Base-by-base conservation (phyloP, 2,888 invertebrate genomes). In the Standfussiana lucernea region DNA sequence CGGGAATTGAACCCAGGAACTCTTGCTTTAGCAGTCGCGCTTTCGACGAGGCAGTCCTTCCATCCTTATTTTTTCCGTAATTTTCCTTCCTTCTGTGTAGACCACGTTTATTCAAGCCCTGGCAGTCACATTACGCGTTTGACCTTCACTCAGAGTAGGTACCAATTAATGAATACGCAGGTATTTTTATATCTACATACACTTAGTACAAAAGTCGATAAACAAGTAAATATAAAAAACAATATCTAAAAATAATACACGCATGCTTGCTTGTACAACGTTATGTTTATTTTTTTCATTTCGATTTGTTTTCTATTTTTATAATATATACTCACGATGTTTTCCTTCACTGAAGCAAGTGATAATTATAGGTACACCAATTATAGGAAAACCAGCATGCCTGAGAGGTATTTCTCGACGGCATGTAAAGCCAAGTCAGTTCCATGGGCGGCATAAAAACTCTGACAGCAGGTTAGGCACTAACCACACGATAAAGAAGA, bases 161-260 rank as follows among this genome's bases (percentile, higher is more conserved):
- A 40, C 68, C 35, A n/a, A 35, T 35, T 21, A 50, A 82, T 82
- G 75, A 75, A 65, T 80, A 82, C 84, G 84, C 84, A 79, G 80
- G 71, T 50, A 79, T 84, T 84, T 84, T 70, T 72, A 83, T 56
- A 40, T 28, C 40, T 69, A 45, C 37, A 72, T 83, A 53, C 68
- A 83, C 32, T 77, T 83, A 40, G 10, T 65, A 66, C 50, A 32
- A 53, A 81, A 72, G 84, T 32, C 1, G 45, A 72, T 66, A 35
- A 61, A 66, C 72, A 81, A 61, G 84, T 59, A 59, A 66, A 68
- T 37, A 64, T 40, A 7, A 11, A 32, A 74, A 35, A 61, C 47
- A 42, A 24, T 18, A 21, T 40, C 53, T 62, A 61, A 82, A 77
- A 71, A 62, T 62, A 82, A 82, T 15, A 72, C 37, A 37, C 50